Evolutionary conservation across 2,888 invertebrate species (phyloP), one percentile per base, ranked within the genome.

Genomic region (Caenorhabditis auriculariae): DNA sequence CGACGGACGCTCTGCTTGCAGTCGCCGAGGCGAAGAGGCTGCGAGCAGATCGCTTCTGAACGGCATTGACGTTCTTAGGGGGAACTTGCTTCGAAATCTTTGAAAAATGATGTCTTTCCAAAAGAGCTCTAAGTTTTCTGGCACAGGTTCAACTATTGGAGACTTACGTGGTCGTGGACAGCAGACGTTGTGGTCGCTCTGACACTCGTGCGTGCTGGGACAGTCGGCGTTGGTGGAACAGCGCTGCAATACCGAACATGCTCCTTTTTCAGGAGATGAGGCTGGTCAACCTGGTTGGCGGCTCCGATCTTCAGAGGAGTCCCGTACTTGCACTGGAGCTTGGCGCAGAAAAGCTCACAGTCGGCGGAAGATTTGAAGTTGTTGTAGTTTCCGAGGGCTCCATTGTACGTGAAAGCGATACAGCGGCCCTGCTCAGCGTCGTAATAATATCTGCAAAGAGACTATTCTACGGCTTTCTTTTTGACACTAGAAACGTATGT

Each of bases 1-100:
- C 80, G 70, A 28, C 74, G 63, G 17, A 80, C 78, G 24, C 69
- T 71, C 46, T 77, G 74, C 47, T 75, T 81, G 62, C 81, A 80
- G 57, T 81, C 80, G 43, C 80, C 80, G 32, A 80, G 60, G 24
- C 80, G 74, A 21, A 81, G 74, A n/a, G 81, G 80, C 52, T 80
- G 80, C 15, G 77, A 77, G 66, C 80, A 80, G 54, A 80, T 78
- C 28, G 80, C 73, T 62, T 80, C 78, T 79, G 63, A 38, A 77
- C 67, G 29, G 19, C 23, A 12, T 19, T 23, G 26, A 54, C 17
- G 9, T 44, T 44, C 26, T n/a, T n/a, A n/a, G 7, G 26, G 26
- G 7, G 19, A 41, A 41, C 44, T 15, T 7, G 9, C n/a, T 9
- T 12, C n/a, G n/a, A n/a, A 12, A 12, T 32, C 9, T 32, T 9